A percentile compares a stretch with the other conserved stretches of the same genome.
phyloP scores from a whole-genome alignment of 2,797 vertebrate genomes.

The Avahi laniger region DNA sequence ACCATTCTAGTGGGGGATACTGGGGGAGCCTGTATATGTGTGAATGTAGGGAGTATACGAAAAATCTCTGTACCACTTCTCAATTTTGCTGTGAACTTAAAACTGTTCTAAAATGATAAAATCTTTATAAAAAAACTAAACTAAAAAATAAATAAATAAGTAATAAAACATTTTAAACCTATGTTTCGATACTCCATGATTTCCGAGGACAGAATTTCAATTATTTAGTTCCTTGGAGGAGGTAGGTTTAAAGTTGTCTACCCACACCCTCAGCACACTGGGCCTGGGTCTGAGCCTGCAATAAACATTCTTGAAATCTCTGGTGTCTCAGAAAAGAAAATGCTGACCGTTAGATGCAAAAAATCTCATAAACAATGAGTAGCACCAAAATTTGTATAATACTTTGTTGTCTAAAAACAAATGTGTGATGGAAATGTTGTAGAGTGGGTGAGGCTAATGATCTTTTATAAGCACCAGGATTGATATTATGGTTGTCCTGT shows the following conservation, averaged over 20 bases:
- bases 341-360: background rate
- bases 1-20: background rate
- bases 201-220: background rate
- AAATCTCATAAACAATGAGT: background rate
- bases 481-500: background rate
- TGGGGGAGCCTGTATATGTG: background rate
- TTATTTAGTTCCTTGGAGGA: background rate
- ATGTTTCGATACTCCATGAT: background rate
- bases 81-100: background rate
- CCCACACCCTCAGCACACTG: background rate
- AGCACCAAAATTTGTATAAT: background rate
- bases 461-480: background rate
- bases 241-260: background rate
- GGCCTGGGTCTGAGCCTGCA: background rate
- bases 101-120: background rate
- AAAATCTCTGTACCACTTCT: background rate
- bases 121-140: background rate
- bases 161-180: background rate
- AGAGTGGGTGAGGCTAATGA: background rate
- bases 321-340: background rate
- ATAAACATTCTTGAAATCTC: background rate
- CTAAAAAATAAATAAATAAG: background rate
- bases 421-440: background rate
- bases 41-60: background rate
- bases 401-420: background rate